These are phyloP conservation scores for Anthopleura sola DNA, from an alignment of 64 coral and sea anemone genomes.

Conservation along the genomic window DNA sequence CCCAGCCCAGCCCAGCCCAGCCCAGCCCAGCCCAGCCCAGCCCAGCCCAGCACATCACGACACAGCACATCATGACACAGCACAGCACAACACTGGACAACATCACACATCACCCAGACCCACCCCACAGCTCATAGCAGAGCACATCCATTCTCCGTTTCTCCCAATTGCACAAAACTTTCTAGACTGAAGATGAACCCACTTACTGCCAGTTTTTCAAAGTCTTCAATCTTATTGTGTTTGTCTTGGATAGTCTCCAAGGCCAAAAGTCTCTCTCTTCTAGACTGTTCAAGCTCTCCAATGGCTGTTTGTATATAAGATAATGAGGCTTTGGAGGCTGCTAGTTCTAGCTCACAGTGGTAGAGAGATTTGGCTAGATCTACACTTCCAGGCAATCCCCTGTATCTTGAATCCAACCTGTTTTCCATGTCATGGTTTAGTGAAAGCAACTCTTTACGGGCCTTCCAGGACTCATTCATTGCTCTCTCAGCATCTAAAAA, in stretches of 20 bases:
- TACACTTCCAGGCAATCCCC: slow-evolving; percentile 50
- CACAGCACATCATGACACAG: neutral
- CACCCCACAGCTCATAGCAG: too few species aligned
- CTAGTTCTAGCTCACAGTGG: slow-evolving; percentile 66
- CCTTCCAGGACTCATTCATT: slow-evolving; percentile 61
- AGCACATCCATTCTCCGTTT: too few species aligned
- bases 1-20: too few species aligned
- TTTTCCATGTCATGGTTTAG: slow-evolving; percentile 70
- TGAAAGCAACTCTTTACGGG: slow-evolving; percentile 44
- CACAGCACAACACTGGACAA: neutral
- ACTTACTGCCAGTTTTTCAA: slow-evolving; percentile 96
- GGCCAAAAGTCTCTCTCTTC: slow-evolving; percentile 51
- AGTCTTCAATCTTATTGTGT: slow-evolving; percentile 91
- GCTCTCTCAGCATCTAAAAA: slow-evolving; percentile 75
- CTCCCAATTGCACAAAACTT: too few species aligned
- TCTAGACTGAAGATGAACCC: too few species aligned
- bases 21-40: too few species aligned
- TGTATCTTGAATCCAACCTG: slow-evolving; percentile 37
- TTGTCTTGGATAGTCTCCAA: slow-evolving; percentile 70
- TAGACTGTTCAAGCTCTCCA: slow-evolving; percentile 42
- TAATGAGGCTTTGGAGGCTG: slow-evolving; percentile 66
- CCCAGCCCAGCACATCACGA: neutral
- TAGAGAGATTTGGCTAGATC: slow-evolving; percentile 71
- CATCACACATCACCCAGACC: neutral
- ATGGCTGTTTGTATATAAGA: slow-evolving; percentile 64